Base-by-base conservation (phyloP, 2,113 vertebrate species). In the Phyllopteryx taeniolatus region DNA sequence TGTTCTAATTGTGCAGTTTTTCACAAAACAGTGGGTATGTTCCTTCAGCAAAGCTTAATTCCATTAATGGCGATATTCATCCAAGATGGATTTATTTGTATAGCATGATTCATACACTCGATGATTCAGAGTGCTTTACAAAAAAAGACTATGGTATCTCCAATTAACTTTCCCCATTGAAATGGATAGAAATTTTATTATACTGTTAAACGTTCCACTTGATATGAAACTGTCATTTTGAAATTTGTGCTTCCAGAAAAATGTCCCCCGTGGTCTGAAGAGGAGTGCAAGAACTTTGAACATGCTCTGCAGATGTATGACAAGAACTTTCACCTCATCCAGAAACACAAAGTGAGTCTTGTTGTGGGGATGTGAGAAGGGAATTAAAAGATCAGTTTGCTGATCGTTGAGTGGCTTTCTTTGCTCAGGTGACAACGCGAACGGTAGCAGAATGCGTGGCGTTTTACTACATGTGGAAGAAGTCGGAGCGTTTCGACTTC, bases 391-490 rank as follows among this genome's bases (percentile, higher is more conserved):
- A 5, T 2, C 5, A 10, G 51, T 2, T 56, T 47, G 17, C 20
- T 47, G 4, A 19, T 2, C 2, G 54, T 39, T 56, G 8, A 54
- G 6, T 53, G 0, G 3, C 22, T 31, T 4, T 19, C 3, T 67
- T 20, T 1, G 11, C 60, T 67, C 76, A 99, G 98, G 97, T 98
- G 77, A 93, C 92, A 81, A 95, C 94, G 70, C 93, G 96, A 86
- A 96, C 95, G 2, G 98, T 99, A 72, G 94, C 96, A 49, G 97
- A 99, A 85, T 99, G 98, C 87, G 97, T 98, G 35, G 96, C 96
- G 8, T 99, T 99, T 90, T 99, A 99, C 81, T 98, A 99, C 81
- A 96, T 98, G 95, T 99, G 98, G 98, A 99, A 99, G 17, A 99
- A 99, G 88, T 99, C 98, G 0, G 98, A 99, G 86, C 95, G 98